Base-by-base conservation (phyloP, 2,797 vertebrate genomes). In the Clamator glandarius region DNA sequence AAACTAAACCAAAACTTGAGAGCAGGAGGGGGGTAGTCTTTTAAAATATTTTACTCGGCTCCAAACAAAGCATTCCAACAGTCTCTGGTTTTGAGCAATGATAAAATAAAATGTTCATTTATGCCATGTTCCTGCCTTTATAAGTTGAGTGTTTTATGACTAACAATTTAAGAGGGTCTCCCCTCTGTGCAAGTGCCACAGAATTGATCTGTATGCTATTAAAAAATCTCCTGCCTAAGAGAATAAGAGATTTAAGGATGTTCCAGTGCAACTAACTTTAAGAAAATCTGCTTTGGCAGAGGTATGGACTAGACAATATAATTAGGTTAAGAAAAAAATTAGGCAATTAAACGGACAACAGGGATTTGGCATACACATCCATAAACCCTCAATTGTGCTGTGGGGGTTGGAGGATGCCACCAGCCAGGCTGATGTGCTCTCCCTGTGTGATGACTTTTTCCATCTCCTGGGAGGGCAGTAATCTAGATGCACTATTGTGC, bases 11-110 rank as follows among this genome's bases (percentile, higher is more conserved):
- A n/a, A 86, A 67, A 33, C 25, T 19, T 46, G 20, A 62, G 25
- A 57, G 3, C 9, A 2, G 10, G 2, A 57, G 10, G 46, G 3
- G 0, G 12, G 2, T 1, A 64, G 5, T 8, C 5, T 57, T 83
- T 59, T 23, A 8, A 26, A 82, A 28, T 57, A 72, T 3, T 62
- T 62, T 55, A 41, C 29, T 48, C 24, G 35, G 23, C 35, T 70
- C 15, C 26, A 61, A 7, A 24, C 23, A 52, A 67, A 87, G 4
- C 28, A 70, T 26, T 90, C 10, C 15, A 55, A 6, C 4, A 73
- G 19, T 18, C 15, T 68, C 5, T 41, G 10, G 11, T 55, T 90
- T 57, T 58, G 46, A 75, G 14, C 5, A 89, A 31, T 9, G 16
- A 11, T 70, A 28, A 12, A 68, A 83, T 51, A 54, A 84, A 55